Evolutionary conservation across 2,113 vertebrate species (phyloP), one percentile per base, ranked within the genome.

Genomic region (Ictalurus punctatus): DNA sequence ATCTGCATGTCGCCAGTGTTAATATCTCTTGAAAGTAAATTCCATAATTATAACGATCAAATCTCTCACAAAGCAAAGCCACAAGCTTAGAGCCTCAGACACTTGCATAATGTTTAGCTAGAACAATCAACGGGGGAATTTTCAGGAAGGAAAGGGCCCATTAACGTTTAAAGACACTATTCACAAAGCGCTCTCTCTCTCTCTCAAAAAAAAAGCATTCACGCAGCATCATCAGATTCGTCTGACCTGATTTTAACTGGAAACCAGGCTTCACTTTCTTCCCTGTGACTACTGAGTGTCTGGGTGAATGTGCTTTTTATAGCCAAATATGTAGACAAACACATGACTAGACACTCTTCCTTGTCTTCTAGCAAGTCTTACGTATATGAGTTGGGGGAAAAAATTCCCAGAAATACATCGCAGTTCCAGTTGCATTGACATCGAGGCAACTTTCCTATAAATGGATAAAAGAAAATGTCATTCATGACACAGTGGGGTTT

Each of bases 221-320:
- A 34, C 12, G 56, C 7, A 21, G 48, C 17, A 37, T 81, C 13
- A 58, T 9, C 27, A 27, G 59, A 81, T 37, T 81, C 6, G 1
- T 52, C 13, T 34, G 76, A 67, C 59, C 76, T 81, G 52, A 80
- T 81, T 87, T 87, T 6, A 54, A 21, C 16, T 8, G 34, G 48
- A 61, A 59, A 67, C 48, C 37, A 80, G 23, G 1, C 34, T 65
- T 27, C 19, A 16, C 56, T 81, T 86, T 76, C 16, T 56, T 58
- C 63, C 7, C 37, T 67, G 86, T 6, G 3, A 56, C 27, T 56
- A 30, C 54, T 40, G 19, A 27, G 34, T 6, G 3, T 83, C 81
- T 83, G 86, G 19, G 21, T 30, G n/a, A 30, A 76, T 79, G 40
- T 79, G 37, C n/a, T 79, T 87, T 87, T 54, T 37, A 69, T 82